phyloP scores from a whole-genome alignment of 2,888 invertebrate species.

The Pyrrhia umbra region DNA sequence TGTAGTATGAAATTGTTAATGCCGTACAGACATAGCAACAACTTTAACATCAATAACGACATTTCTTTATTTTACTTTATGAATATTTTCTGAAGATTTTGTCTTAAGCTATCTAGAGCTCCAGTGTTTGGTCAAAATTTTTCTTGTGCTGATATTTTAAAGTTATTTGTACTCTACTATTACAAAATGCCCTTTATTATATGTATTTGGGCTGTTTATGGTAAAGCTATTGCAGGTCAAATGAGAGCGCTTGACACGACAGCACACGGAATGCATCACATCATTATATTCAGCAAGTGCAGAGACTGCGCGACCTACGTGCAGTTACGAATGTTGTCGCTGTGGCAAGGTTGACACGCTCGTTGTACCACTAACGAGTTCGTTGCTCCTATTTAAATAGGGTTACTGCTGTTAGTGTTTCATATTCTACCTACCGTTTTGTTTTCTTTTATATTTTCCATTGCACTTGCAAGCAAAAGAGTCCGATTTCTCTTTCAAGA shows the following conservation, averaged over 20 bases:
- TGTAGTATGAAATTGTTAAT: no score
- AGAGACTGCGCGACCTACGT: conserved; percentile 8
- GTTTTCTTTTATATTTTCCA: not conserved
- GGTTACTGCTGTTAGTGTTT: conserved; percentile 23
- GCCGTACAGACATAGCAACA: no score
- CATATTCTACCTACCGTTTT: not conserved
- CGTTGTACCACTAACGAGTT: conserved; percentile 35
- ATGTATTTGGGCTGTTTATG: not conserved
- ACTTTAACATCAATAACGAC: not conserved
- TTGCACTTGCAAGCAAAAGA: not conserved
- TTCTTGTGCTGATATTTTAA: no score
- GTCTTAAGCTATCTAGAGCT: no score
- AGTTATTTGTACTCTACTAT: no score
- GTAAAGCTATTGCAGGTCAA: no score
- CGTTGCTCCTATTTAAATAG: conserved; percentile 29
- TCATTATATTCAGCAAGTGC: conserved; percentile 10
- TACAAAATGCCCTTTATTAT: no score
- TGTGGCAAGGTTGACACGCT: conserved; percentile 41
- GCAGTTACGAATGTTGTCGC: conserved; percentile 24
- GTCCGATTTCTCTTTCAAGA: not conserved
- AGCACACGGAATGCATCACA: not conserved
- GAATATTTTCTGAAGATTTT: no score
- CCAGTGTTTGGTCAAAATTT: no score
- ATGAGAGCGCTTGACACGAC: not conserved
- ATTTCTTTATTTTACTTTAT: not conserved